A percentile compares a stretch with the other conserved stretches of the same genome.
These are phyloP conservation scores for Mamestra configurata DNA, from an alignment of 1,140 invertebrate species.

Conservation along the genomic window DNA sequence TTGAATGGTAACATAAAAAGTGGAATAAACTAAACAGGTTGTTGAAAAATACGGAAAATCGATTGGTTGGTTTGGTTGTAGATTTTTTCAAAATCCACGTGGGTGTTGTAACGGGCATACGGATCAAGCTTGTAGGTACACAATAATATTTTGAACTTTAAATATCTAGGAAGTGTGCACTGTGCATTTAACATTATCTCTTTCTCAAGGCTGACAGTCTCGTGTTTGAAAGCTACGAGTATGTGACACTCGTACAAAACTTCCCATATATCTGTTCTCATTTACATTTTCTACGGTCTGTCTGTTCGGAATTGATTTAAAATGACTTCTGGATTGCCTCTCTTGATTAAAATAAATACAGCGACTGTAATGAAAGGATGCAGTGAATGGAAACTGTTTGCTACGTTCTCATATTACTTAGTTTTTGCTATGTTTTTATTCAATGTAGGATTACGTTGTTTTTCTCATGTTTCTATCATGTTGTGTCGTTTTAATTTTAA, in stretches of 20 bases:
- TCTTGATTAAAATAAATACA: slow-evolving; percentile 16
- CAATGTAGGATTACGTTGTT: slow-evolving; percentile 2
- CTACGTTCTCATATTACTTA: background rate
- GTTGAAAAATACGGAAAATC: too few relatives aligned
- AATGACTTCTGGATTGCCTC: background rate
- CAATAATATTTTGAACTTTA: too few relatives aligned
- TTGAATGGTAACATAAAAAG: too few relatives aligned
- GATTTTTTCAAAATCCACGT: too few relatives aligned
- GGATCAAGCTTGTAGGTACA: too few relatives aligned
- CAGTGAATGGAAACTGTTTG: slow-evolving; percentile 15
- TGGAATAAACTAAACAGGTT: too few relatives aligned
- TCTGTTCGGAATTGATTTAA: background rate
- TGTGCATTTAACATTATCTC: background rate
- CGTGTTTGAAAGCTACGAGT: background rate
- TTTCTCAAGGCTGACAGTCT: background rate
- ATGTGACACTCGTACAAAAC: background rate
- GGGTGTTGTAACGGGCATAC: too few relatives aligned
- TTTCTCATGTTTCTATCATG: background rate
- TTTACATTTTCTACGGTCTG: background rate
- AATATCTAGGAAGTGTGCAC: background rate
- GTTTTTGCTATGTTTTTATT: slow-evolving; percentile 6
- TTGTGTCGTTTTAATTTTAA: background rate
- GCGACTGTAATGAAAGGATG: slow-evolving; percentile 13
- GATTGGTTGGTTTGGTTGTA: too few relatives aligned
- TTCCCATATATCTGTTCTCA: background rate